These are phyloP conservation scores for Dromiciops gliroides DNA, from an alignment of 2,113 vertebrate species.

Conservation along the genomic window DNA sequence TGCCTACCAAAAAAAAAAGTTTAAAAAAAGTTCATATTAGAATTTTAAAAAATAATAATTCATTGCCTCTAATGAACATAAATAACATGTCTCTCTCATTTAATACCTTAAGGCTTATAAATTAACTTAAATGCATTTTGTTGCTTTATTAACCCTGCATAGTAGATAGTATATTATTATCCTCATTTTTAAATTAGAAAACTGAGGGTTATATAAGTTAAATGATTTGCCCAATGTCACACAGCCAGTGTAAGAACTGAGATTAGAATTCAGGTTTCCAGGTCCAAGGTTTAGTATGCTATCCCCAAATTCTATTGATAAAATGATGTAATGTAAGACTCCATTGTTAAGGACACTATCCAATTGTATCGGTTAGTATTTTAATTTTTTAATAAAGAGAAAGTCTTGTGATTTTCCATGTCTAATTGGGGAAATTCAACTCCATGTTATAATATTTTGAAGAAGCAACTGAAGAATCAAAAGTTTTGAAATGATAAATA, in stretches of 20 bases:
- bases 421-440: constrained; percentile 66
- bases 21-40: too few species aligned
- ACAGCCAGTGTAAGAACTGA: neutral
- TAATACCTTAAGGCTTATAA: neutral
- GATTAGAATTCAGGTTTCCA: neutral
- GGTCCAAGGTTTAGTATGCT: neutral
- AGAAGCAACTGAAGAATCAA: constrained; percentile 69
- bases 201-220: neutral
- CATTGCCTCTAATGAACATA: neutral
- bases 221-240: neutral
- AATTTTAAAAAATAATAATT: neutral
- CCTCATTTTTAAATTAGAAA: neutral
- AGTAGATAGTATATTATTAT: neutral
- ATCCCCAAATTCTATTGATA: neutral
- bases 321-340: neutral
- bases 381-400: constrained; percentile 53
- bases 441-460: constrained; percentile 58
- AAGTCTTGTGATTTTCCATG: constrained; percentile 46
- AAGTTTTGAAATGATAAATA: constrained; percentile 73
- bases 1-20: too few species aligned
- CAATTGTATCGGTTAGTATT: constrained; percentile 39
- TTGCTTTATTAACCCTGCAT: neutral
- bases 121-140: neutral
- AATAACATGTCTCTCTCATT: neutral
- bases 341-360: constrained; percentile 40